Base-by-base conservation (phyloP, 1,140 invertebrate species). In the Psix sp. region DNA sequence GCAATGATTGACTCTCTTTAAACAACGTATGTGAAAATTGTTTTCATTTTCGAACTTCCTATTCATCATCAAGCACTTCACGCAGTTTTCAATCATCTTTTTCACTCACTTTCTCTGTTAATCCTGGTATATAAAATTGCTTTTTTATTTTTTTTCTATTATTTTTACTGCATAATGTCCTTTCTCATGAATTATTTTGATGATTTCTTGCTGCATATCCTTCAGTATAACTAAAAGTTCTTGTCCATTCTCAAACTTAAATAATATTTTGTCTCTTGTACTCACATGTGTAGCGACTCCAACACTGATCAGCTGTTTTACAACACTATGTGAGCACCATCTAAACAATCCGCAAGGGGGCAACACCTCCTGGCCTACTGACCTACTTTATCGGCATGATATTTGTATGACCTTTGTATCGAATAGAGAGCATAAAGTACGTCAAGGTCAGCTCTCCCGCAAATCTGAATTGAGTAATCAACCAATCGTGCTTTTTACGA, bases 121-220 rank as follows among this genome's bases (percentile, higher is more conserved):
- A 16, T 5, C 48, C 39, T 6, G 9, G 35, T 5, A 77, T 45
- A 7, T 35, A 63, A 33, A 48, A 74, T 13, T 59, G 16, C 7
- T 46, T 13, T 9, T 65, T 43, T 0, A 76, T 5, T 0, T 36
- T 33, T 66, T 49, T 7, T 49, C 39, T 0, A 40, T 77, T 39
- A 49, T 65, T 5, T 49, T 45, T 0, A 14, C 10, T 7, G 11
- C 70, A 21, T 60, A 76, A 39, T 75, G 77, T 56, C 66, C 73
- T 42, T 54, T 65, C 36, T 66, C 52, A 15, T 56, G 74, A 4
- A 16, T 57, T 14, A 9, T 17, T n/a, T 20, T 35, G 1, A 79
- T 77, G 0, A 80, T 56, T 35, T 79, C 70, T 0, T 38, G 2
- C 35, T 77, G 59, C 73, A 79, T n/a, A n/a, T n/a, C n/a, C n/a